A percentile compares a stretch with the other conserved stretches of the same genome.
Conservation (phyloP, 2,113 vertebrate species). For the Regulus satrapa region DNA sequence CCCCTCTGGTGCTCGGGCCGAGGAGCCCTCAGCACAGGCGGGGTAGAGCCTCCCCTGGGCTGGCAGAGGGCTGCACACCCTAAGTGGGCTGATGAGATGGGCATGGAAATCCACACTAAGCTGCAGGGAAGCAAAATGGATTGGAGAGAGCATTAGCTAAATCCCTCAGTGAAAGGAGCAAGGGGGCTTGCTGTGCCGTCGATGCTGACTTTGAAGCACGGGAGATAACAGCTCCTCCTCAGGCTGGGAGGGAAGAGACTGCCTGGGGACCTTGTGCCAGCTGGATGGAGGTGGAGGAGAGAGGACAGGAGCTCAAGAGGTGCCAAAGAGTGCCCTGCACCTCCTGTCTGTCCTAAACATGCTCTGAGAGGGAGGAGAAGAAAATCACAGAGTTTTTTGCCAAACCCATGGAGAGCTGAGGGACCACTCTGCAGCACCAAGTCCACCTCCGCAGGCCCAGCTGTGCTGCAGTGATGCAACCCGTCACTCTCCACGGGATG, state of each 20-base stretch:
- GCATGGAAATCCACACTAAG: constrained; percentile 35
- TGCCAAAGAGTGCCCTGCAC: neutral
- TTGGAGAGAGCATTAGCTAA: constrained; percentile 51
- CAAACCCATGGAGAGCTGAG: neutral
- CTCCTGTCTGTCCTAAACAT: neutral
- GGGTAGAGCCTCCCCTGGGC: no score
- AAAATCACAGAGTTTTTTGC: neutral
- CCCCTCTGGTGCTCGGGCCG: fast-evolving
- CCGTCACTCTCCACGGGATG: neutral
- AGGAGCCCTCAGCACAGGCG: neutral
- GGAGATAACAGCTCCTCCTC: neutral
- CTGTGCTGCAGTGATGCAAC: neutral
- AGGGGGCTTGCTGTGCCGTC: neutral
- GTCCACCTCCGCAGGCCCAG: neutral
- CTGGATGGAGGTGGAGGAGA: neutral
- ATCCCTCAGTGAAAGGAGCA: constrained; percentile 4
- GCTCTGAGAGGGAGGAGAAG: neutral
- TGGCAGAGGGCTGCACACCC: constrained; percentile 10
- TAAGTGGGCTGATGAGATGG: neutral
- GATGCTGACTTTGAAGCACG: neutral
- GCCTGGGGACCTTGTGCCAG: neutral
- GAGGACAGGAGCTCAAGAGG: neutral
- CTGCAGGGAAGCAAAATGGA: constrained; percentile 36
- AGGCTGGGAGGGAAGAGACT: neutral
- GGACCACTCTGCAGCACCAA: neutral